Percentiles rank a stretch among this genome's conserved stretches.
Evolutionary conservation across 1,140 invertebrate genomes (phyloP).

Genomic region (Drosophila punjabiensis): DNA sequence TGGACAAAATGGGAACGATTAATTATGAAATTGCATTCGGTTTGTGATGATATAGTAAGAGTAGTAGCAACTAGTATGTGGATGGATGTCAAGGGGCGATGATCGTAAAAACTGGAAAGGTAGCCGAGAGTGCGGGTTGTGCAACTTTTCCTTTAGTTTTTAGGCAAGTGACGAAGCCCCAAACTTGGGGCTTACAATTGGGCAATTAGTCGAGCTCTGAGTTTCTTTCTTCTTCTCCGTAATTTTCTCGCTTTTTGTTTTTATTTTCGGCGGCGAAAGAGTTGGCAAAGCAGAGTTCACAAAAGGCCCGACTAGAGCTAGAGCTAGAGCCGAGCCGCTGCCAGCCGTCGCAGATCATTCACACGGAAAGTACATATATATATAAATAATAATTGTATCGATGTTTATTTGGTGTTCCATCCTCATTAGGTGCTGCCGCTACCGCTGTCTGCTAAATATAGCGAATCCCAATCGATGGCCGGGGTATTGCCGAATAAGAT

Average conservation of each 20-base stretch:
- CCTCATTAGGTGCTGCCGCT: constrained; percentile 25
- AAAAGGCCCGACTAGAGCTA: constrained; percentile 17
- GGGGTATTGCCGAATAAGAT: constrained; percentile 22
- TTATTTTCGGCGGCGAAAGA: constrained; percentile 49
- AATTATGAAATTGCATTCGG: constrained; percentile 49
- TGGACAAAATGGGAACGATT: constrained; percentile 42
- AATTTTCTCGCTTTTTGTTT: constrained; percentile 41
- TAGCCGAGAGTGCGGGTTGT: constrained; percentile 45
- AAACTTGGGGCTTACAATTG: constrained; percentile 65
- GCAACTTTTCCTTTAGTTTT: constrained; percentile 53
- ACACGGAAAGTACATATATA: constrained; percentile 36
- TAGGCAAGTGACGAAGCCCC: constrained; percentile 42
- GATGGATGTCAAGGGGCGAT: constrained; percentile 58
- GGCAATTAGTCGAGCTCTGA: constrained; percentile 56
- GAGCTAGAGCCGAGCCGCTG: not conserved
- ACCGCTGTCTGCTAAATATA: constrained; percentile 31
- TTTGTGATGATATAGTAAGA: constrained; percentile 2
- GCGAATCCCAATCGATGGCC: constrained; percentile 23
- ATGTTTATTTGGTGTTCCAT: constrained; percentile 33
- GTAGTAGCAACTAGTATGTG: not conserved
- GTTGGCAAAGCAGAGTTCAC: constrained; percentile 38
- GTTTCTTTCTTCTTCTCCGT: constrained; percentile 36
- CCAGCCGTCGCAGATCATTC: constrained; percentile 31
- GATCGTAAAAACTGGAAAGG: constrained; percentile 35
- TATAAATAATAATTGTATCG: constrained; percentile 38